Base-by-base conservation (phyloP, 1,140 invertebrate species). In the Drosophila gunungcola region DNA sequence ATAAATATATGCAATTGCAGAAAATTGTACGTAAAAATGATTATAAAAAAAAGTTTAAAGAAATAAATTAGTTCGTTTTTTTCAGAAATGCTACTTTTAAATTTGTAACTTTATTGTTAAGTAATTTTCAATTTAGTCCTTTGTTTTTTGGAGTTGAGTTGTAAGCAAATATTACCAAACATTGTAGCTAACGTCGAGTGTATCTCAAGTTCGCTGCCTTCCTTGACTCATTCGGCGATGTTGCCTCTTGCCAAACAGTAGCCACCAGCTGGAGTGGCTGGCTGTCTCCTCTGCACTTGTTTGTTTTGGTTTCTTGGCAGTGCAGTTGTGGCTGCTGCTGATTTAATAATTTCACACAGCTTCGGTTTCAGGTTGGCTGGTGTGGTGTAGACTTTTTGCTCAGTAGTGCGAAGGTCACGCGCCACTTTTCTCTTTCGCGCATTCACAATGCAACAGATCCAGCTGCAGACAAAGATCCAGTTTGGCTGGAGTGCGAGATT, bases 341-440 rank as follows among this genome's bases (percentile, higher is more conserved):
- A 58, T 49, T 70, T 55, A 56, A 70, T 57, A 78, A 78, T 77
- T 77, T 60, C 75, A 78, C 75, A 78, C 63, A 77, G 56, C 57
- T 29, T 54, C 54, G 41, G 51, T 41, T 80, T 48, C 48, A 29
- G 36, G 29, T 55, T 78, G 45, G 38, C 2, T 21, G 16, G 16
- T 21, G 16, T 21, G 16, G 16, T 21, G 43, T 27, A 21, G 39
- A 53, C 43, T 63, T 42, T 78, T 70, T 73, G 61, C 61, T 70
- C 62, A 74, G 73, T 86, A 88, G 82, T 91, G 82, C 83, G 90
- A 91, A 91, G 90, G 90, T 91, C 90, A 73, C 77, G 63, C 84
- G 67, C 80, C 79, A 67, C 86, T 84, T 80, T 80, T 80, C 84
- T 86, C 78, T 89, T 78, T 83, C 65, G 48, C 77, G 57, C 74